Evolutionary conservation across 2,888 invertebrate species (phyloP), one percentile per base, ranked within the genome.

Genomic region (Xestoiulus laeticollis): DNA sequence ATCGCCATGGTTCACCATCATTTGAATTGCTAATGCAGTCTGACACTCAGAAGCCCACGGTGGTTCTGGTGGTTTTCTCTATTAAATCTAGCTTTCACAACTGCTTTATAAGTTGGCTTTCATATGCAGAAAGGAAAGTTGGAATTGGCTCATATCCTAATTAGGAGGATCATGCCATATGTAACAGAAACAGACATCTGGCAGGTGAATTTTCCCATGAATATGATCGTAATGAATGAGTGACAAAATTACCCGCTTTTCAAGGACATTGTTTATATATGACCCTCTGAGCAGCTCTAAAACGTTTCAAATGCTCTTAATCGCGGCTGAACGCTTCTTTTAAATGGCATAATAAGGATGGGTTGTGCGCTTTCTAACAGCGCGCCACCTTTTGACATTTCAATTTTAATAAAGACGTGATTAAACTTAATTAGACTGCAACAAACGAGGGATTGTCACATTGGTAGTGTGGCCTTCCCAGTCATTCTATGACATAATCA

Each of bases 381-480:
- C 68, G 68, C n/a, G 68, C 68, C 68, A 68, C 68, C 68, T 68
- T 68, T 68, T 68, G 68, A 68, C 68, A 68, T 68, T 68, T 68
- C 68, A 68, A 68, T 22, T 68, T 26, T 68, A 26, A 68, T 68
- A 26, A 68, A 68, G 68, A 68, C 68, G 68, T 68, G 68, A 68
- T 68, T 68, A 68, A 8, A 68, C 68, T 68, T 68, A 22, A 68
- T 68, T 68, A 22, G 68, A 26, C 14, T 68, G 68, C 22, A 68
- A 68, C 68, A 26, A 68, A 26, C 68, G 68, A 68, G 68, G n/a
- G 68, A 68, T 26, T 68, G 68, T 68, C 68, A 26, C 68, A 26
- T 26, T 68, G 26, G 26, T 68, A 26, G 26, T n/a, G 59, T 68
- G 68, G 26, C 68, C 68, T 68, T 68, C 68, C 19, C 68, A 6